Evolutionary conservation across 2,888 invertebrate genomes (phyloP), one percentile per base, ranked within the genome.

Genomic region (Hydroisotoma schaefferi): DNA sequence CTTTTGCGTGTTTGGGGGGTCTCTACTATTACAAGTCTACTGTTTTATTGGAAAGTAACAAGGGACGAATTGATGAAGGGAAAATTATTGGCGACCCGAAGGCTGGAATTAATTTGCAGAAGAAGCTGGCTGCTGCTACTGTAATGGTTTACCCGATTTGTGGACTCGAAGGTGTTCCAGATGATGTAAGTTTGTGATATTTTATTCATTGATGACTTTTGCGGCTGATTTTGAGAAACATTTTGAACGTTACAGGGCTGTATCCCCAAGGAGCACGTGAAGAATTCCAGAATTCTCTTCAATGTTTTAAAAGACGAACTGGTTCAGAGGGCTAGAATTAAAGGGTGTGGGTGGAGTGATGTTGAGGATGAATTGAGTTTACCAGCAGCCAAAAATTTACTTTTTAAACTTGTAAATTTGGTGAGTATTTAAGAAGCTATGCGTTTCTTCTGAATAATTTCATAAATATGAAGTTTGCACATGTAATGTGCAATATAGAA

Each of bases 111-210:
- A 46, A 47, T 55, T 55, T 59, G 27, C 38, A 44, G 29, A 64
- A 61, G 48, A 23, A 33, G 40, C 53, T 52, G 46, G 25, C 38
- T 1, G 33, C 20, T 2, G 28, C 47, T 4, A 43, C 53, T n/a
- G 33, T 23, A 8, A 58, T 62, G 62, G 28, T 53, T 22, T 66
- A 60, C 59, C 65, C 67, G 1, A 59, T 69, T 49, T 69, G 69
- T 62, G 67, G 67, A 23, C 37, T 60, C 22, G 56, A 58, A 40
- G 68, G 62, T 25, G 47, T 66, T 25, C 66, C 63, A 44, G 43
- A 58, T 18, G 27, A 58, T 37, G 68, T 68, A 60, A 54, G 44
- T 33, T 33, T n/a, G 15, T 33, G 15, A 22, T 28, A n/a, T 10
- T 33, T n/a, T n/a, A n/a, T n/a, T n/a, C n/a, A n/a, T n/a, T n/a